phyloP scores from a whole-genome alignment of 2,888 invertebrate species.

The Xestobium rufovillosum region DNA sequence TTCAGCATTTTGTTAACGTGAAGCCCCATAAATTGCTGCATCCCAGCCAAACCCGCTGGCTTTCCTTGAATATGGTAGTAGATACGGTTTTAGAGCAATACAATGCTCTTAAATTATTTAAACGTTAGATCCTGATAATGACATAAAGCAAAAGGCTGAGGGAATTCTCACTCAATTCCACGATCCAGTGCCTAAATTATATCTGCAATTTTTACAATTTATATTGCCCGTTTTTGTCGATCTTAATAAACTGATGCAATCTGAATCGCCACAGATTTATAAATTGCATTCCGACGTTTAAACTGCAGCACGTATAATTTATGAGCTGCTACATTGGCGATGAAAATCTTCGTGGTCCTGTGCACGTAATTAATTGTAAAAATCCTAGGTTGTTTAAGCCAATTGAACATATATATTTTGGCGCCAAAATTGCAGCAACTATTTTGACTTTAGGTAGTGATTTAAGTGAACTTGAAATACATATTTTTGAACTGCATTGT shows the following conservation, averaged over 20 bases:
- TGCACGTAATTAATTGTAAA: slow-evolving; percentile 11
- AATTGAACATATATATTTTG: slow-evolving; percentile 15
- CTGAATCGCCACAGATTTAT: slow-evolving; percentile 14
- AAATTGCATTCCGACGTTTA: slow-evolving; percentile 9
- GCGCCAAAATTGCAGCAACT: slow-evolving; percentile 13
- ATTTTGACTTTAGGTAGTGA: slow-evolving; percentile 5
- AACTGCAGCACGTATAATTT: slow-evolving; percentile 10
- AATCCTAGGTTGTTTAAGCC: slow-evolving; percentile 14
- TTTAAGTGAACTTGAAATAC: slow-evolving; percentile 7
- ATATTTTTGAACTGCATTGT: slow-evolving; percentile 13
- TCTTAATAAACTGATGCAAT: slow-evolving; percentile 11
- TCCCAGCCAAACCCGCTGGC: slow-evolving; percentile 24
- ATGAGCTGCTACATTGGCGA: slow-evolving; percentile 16
- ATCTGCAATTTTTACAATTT: slow-evolving; percentile 14
- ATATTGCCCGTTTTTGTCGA: slow-evolving; percentile 12
- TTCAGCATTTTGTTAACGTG: slow-evolving; percentile 28
- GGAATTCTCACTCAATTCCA: slow-evolving; percentile 9
- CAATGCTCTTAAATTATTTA: slow-evolving; percentile 21
- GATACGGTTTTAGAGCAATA: slow-evolving; percentile 23
- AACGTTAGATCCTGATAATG: slow-evolving; percentile 7
- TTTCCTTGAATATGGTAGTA: slow-evolving; percentile 23
- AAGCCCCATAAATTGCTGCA: slow-evolving; percentile 28
- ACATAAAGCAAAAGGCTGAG: slow-evolving; percentile 9
- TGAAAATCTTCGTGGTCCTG: slow-evolving; percentile 9
- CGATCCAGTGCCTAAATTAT: slow-evolving; percentile 10